A percentile compares a stretch with the other conserved stretches of the same genome.
Evolutionary conservation across 2,888 invertebrate species (phyloP).

Genomic region (Megalurothrips usitatus): DNA sequence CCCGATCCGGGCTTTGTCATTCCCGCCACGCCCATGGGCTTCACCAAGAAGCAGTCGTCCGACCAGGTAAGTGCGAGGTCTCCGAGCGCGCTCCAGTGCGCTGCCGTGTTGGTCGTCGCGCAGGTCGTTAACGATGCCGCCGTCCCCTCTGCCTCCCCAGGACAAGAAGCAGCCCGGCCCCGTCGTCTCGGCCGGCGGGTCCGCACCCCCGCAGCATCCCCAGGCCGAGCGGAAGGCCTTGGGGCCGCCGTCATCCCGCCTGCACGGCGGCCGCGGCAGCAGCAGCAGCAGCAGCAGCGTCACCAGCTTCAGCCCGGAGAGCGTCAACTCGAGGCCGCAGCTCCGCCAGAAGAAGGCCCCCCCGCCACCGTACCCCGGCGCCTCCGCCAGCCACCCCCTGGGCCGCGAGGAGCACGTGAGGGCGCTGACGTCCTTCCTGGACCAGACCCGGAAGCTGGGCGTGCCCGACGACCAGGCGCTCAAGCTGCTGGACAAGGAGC

Average conservation of each 20-base stretch:
- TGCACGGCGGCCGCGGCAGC: background rate
- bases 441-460: slow-evolving; percentile 9
- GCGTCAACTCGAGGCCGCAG: background rate
- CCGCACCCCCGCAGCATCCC: slow-evolving; percentile 4
- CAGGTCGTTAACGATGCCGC: background rate
- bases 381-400: background rate
- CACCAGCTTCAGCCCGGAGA: slow-evolving; percentile 12
- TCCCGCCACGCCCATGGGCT: slow-evolving; percentile 30
- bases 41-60: slow-evolving; percentile 28
- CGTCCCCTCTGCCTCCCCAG: background rate
- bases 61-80: background rate
- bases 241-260: background rate
- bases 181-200: slow-evolving; percentile 5
- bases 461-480: slow-evolving; percentile 11
- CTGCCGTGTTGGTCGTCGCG: no score
- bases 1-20: slow-evolving; percentile 14
- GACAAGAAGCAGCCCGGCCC: background rate
- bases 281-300: background rate
- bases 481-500: slow-evolving; percentile 21
- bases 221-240: slow-evolving; percentile 16
- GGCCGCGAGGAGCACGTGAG: slow-evolving; percentile 3
- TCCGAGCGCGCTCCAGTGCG: no score
- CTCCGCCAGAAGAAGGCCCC: slow-evolving; percentile 30
- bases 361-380: background rate
- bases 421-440: background rate